phyloP scores from a whole-genome alignment of 2,113 vertebrate genomes.

The Sinocyclocheilus anshuiensis region DNA sequence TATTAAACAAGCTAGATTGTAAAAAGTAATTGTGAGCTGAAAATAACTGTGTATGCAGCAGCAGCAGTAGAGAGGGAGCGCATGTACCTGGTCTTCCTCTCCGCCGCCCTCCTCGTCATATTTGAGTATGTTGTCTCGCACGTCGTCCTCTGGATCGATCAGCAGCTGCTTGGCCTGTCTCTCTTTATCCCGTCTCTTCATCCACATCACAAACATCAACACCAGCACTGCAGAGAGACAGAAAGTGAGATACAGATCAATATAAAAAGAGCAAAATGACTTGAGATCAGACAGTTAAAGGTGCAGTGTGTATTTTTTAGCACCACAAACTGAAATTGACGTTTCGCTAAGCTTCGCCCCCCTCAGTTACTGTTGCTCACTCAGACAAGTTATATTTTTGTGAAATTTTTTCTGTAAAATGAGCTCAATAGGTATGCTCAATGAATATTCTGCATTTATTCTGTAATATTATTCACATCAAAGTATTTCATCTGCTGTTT shows the following conservation, averaged over 20 bases:
- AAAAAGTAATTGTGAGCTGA: neutral
- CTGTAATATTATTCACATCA: neutral
- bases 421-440: neutral
- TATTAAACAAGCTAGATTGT: neutral
- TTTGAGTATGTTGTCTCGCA: conserved; percentile 95
- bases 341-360: neutral
- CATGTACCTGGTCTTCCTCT: conserved; percentile 88
- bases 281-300: neutral
- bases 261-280: conserved; percentile 21
- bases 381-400: neutral
- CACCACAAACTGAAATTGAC: neutral
- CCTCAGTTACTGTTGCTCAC: neutral
- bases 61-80: no score
- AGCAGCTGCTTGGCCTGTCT: conserved; percentile 95
- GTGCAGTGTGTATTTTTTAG: neutral
- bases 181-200: conserved; percentile 95
- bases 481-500: neutral
- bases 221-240: conserved; percentile 81
- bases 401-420: neutral
- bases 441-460: no score
- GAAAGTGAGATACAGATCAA: neutral
- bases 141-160: conserved; percentile 96
- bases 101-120: conserved; percentile 96
- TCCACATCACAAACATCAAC: conserved; percentile 95
- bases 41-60: no score